Conservation (phyloP, 2,888 invertebrate genomes). For the Gryllus longicercus region DNA sequence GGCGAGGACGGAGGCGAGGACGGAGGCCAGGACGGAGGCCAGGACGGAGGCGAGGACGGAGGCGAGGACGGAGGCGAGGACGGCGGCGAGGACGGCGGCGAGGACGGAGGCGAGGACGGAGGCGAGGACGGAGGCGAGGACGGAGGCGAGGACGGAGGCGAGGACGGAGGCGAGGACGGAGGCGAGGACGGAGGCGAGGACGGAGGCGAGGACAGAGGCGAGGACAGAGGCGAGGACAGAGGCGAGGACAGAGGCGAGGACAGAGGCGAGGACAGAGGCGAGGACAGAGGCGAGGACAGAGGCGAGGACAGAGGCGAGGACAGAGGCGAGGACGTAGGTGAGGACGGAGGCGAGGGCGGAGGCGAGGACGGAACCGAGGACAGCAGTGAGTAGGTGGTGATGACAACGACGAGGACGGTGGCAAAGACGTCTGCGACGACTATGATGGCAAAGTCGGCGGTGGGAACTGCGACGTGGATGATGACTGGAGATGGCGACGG, state of each 20-base stretch:
- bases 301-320: not conserved
- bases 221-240: no score
- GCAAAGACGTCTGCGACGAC: no score
- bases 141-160: not conserved
- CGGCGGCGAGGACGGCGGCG: not conserved
- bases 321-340: not conserved
- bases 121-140: not conserved
- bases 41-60: no score
- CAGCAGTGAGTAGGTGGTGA: not conserved
- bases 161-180: not conserved
- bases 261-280: not conserved
- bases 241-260: not conserved
- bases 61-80: not conserved
- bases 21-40: no score
- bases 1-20: no score
- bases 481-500: no score
- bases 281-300: not conserved
- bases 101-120: not conserved
- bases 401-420: no score
- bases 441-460: no score
- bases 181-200: no score
- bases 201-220: no score
- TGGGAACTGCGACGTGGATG: no score
- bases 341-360: not conserved
- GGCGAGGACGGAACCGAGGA: not conserved